Evolutionary conservation across 2,888 invertebrate genomes (phyloP), one percentile per base, ranked within the genome.

Genomic region (Parochlus steinenii): DNA sequence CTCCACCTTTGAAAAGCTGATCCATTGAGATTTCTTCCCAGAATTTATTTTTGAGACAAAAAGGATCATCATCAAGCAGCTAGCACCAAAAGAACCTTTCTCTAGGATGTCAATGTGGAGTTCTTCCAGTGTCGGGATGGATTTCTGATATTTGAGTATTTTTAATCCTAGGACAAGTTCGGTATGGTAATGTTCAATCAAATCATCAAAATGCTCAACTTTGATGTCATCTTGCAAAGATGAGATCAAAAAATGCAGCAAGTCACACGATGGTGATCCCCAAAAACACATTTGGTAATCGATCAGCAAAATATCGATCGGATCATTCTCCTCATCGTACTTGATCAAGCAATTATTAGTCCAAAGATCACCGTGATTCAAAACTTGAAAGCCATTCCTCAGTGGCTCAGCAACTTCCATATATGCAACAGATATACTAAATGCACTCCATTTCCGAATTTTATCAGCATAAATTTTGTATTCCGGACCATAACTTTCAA

Each of bases 291-390:
- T 23, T 27, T 37, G 37, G 11, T 22, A 37, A 10, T 37, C 37
- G 8, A 37, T 48, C 38, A 50, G 47, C 42, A 41, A 46, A 31
- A 53, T 44, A 40, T 56, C 51, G 37, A 45, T 40, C 5, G 53
- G 41, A 8, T 26, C 22, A 10, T 39, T 47, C 47, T 27, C 49
- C 48, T 43, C 33, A 37, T 51, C 41, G 40, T 57, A 55, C 6
- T 49, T 47, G 39, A 57, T 56, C 48, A 58, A 48, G 46, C 56
- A 53, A 42, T 58, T 58, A 37, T 56, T 56, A 4, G 51, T 43
- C 56, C 56, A 57, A 5, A 55, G 43, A 43, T 58, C 58, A 5
- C 57, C 58, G 38, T 58, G 58, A 40, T 54, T 55, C 2, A 30
- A 8, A 4, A 30, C 19, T 19, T 18, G 11, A n/a, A 30, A 30